phyloP scores from a whole-genome alignment of 1,140 invertebrate species.

The Drosophila setifemur region DNA sequence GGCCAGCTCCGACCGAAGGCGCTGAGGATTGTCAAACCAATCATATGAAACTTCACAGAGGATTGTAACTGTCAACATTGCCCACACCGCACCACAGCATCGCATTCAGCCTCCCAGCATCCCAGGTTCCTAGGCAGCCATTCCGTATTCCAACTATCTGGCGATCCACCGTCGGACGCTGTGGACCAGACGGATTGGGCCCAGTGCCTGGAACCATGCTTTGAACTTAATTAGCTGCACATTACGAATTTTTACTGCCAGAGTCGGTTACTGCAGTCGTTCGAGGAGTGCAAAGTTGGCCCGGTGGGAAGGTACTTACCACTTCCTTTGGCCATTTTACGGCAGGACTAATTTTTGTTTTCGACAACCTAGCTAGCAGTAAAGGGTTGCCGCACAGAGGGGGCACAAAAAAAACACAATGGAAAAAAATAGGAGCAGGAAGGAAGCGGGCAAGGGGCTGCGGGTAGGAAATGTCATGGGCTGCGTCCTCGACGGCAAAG shows the following conservation, averaged over 20 bases:
- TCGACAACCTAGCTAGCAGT: constrained; percentile 63
- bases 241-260: constrained; percentile 78
- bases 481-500: constrained; percentile 59
- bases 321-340: constrained; percentile 77
- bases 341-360: constrained; percentile 78
- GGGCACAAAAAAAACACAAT: not conserved
- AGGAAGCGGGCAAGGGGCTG: constrained; percentile 10
- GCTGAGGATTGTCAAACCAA: constrained; percentile 14
- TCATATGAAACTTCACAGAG: constrained; percentile 36
- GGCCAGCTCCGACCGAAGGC: constrained; percentile 8
- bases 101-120: not conserved
- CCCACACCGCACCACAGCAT: not conserved
- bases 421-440: not conserved
- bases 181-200: constrained; percentile 28
- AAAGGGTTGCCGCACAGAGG: constrained; percentile 39
- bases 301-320: constrained; percentile 59
- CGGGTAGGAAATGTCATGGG: constrained; percentile 70
- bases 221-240: constrained; percentile 80
- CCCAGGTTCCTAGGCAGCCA: not conserved
- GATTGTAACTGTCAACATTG: constrained; percentile 31
- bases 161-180: constrained; percentile 9
- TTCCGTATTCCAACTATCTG: not conserved
- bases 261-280: constrained; percentile 58
- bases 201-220: constrained; percentile 64
- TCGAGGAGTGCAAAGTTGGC: constrained; percentile 4